Evolutionary conservation across 2,113 vertebrate species (phyloP), one percentile per base, ranked within the genome.

Genomic region (Melanocharis versteri): DNA sequence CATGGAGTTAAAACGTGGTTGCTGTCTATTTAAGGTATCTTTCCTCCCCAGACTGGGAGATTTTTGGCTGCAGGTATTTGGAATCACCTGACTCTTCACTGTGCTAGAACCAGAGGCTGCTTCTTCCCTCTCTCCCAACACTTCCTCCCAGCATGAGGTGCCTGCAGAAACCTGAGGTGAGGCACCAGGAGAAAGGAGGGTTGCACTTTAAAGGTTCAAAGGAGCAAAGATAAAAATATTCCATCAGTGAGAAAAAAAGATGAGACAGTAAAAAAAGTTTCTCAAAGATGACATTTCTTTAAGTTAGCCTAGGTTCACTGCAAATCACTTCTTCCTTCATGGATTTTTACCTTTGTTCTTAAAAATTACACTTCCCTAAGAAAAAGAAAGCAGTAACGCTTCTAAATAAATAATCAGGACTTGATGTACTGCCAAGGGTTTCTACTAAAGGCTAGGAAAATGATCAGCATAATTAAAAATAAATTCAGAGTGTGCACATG

Each of bases 381-480:
- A 90, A 96, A 94, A 80, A 81, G 92, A 95, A 96, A 93, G 58
- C 92, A 84, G 85, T 89, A 95, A 88, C 58, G 73, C 73, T 88
- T 96, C 95, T 96, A 98, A 97, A 95, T 90, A 96, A 97, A 96
- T 95, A 96, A 96, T 95, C 79, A 96, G 83, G 79, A 96, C 87
- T 97, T 95, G 94, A 96, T 96, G 88, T 87, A 85, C 95, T 94
- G 92, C 92, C 95, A 98, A 97, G 68, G 80, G 58, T 83, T 97
- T 89, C 84, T 94, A 86, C 79, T 61, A 94, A 97, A 97, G 92
- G 56, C 79, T 93, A 91, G 86, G 69, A 95, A 97, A 97, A 94
- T 93, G 78, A 93, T 95, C 84, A 82, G 50, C 4, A 9, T 83
- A 97, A 97, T 97, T 97, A 98, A 97, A 97, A 97, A 91, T 94